Percentiles rank a stretch among this genome's conserved stretches.
Conservation (phyloP, 1,140 invertebrate genomes). For the Drosophila parabipectinata region DNA sequence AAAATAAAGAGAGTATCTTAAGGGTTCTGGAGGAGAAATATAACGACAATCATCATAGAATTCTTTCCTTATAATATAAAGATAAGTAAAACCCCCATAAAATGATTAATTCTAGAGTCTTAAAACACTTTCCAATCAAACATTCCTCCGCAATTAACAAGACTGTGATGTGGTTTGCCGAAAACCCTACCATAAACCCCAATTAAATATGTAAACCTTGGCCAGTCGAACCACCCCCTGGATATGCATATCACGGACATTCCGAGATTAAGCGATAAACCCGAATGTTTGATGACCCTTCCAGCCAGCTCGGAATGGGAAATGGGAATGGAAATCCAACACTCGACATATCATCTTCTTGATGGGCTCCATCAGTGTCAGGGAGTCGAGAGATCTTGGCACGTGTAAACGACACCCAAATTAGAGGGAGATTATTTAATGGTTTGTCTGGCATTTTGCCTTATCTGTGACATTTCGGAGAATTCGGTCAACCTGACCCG, state of each 20-base stretch:
- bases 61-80: too few species aligned
- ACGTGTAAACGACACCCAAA: conserved; percentile 80
- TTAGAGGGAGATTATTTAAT: conserved; percentile 78
- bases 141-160: conserved; percentile 6
- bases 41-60: background rate
- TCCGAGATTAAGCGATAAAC: conserved; percentile 56
- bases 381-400: conserved; percentile 48
- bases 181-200: conserved; percentile 23
- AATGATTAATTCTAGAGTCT: background rate
- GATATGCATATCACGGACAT: conserved; percentile 39
- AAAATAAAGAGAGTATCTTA: too few species aligned
- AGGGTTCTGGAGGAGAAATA: conserved; percentile 15
- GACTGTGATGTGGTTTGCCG: background rate
- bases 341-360: conserved; percentile 41
- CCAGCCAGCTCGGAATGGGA: background rate
- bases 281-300: conserved; percentile 38
- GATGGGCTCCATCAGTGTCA: conserved; percentile 65
- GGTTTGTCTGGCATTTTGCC: conserved; percentile 36
- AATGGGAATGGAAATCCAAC: conserved; percentile 16
- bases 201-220: conserved; percentile 40
- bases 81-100: background rate
- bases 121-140: conserved; percentile 1
- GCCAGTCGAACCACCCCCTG: conserved; percentile 10
- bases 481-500: conserved; percentile 7
- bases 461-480: conserved; percentile 37